phyloP scores from a whole-genome alignment of 1,140 invertebrate genomes.

The Ceratina calcarata region DNA sequence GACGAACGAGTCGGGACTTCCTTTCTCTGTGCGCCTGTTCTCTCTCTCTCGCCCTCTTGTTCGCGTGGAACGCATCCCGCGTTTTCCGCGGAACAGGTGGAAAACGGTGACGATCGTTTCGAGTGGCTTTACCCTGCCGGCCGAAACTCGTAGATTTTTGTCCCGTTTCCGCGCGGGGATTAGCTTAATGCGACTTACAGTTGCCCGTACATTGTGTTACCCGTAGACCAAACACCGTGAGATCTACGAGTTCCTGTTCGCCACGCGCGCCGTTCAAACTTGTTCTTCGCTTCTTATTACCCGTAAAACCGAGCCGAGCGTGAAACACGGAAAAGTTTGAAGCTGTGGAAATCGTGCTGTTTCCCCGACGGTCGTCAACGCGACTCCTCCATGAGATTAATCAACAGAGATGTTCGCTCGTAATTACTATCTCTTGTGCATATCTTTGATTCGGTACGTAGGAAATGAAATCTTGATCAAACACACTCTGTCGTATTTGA shows the following conservation, averaged over 20 bases:
- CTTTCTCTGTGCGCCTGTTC: constrained; percentile 4
- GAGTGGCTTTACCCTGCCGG: not conserved
- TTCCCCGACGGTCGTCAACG: not conserved
- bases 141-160: constrained; percentile 12
- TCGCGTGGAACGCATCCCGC: not conserved
- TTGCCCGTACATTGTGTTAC: constrained; percentile 24
- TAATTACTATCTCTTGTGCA: not conserved
- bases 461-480: not conserved
- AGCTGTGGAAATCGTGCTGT: not conserved
- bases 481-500: too few relatives aligned
- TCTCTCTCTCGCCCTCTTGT: not conserved
- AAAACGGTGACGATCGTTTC: constrained; percentile 20
- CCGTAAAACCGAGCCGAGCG: not conserved
- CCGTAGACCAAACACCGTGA: not conserved
- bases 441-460: not conserved
- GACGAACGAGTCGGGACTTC: constrained; percentile 47
- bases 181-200: constrained; percentile 41
- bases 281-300: not conserved
- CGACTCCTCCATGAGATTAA: not conserved
- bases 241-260: not conserved
- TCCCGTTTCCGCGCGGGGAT: constrained; percentile 20
- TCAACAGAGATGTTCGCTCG: not conserved
- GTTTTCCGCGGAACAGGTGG: constrained; percentile 22
- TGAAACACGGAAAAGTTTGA: constrained; percentile 16
- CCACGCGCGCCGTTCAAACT: not conserved